Evolutionary conservation across 2,888 invertebrate species (phyloP).

Genomic region (Eumerus sabulonum): DNA sequence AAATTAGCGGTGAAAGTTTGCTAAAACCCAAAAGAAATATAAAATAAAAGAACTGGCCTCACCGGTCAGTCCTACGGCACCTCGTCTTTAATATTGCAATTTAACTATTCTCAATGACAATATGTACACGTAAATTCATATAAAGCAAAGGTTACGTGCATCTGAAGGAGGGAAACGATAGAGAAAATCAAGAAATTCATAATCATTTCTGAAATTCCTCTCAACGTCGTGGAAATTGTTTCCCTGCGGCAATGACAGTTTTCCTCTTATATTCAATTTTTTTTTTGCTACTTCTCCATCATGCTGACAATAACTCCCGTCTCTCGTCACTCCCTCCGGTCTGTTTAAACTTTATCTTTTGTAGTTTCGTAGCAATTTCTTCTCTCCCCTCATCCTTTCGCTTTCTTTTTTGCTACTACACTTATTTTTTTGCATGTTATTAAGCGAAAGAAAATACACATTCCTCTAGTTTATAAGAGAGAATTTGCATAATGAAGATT

Average conservation of each 20-base stretch:
- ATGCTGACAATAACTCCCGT: background rate
- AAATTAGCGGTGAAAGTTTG: too few relatives aligned
- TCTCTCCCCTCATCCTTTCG: slow-evolving; percentile 41
- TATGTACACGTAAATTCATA: too few relatives aligned
- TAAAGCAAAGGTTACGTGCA: too few relatives aligned
- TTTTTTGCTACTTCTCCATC: background rate
- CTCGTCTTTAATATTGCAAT: too few relatives aligned
- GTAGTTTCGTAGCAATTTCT: background rate
- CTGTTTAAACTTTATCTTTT: slow-evolving; percentile 38
- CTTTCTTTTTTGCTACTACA: slow-evolving; percentile 28
- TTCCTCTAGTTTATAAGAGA: slow-evolving; percentile 1
- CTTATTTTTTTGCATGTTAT: slow-evolving; percentile 28
- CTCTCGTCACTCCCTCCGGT: slow-evolving; percentile 17
- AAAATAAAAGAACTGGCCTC: too few relatives aligned
- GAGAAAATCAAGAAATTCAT: slow-evolving; percentile 22
- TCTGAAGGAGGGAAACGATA: background rate
- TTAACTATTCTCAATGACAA: too few relatives aligned
- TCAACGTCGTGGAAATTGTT: slow-evolving; percentile 39
- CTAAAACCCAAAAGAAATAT: too few relatives aligned
- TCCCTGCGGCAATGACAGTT: slow-evolving; percentile 55
- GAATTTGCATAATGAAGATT: slow-evolving; percentile 30
- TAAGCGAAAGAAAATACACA: slow-evolving; percentile 35
- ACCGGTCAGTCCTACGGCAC: too few relatives aligned
- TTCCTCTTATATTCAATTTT: slow-evolving; percentile 35
- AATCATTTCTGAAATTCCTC: slow-evolving; percentile 46